Evolutionary conservation across 2,888 invertebrate genomes (phyloP).

Genomic region (Timema cristinae): DNA sequence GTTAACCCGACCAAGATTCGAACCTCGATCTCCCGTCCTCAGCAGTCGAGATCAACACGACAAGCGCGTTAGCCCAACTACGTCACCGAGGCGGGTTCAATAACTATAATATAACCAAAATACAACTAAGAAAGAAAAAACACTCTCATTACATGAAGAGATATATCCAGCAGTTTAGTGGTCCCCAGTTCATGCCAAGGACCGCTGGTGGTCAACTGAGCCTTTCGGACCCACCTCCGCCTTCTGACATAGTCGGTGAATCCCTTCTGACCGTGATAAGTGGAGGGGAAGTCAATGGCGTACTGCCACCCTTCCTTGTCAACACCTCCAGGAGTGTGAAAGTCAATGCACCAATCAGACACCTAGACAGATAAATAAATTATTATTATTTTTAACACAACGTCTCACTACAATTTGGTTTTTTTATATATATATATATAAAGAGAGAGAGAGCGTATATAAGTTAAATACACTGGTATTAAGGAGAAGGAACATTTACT

Average conservation of each 20-base stretch:
- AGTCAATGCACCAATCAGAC: slow-evolving; percentile 91
- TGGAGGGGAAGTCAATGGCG: slow-evolving; percentile 85
- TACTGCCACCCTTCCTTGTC: slow-evolving; percentile 95
- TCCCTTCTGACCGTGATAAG: slow-evolving; percentile 79
- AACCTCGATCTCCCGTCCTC: too few species aligned
- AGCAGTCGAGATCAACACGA: too few species aligned
- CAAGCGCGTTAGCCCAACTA: too few species aligned
- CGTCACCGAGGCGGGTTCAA: too few species aligned
- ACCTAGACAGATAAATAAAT: slow-evolving; percentile 46
- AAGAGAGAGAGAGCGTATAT: too few species aligned
- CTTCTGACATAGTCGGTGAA: slow-evolving; percentile 87
- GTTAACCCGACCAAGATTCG: too few species aligned
- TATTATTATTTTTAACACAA: too few species aligned
- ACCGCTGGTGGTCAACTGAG: slow-evolving; percentile 75
- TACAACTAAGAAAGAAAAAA: slow-evolving; percentile 10
- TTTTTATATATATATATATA: too few species aligned
- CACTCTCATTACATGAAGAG: slow-evolving; percentile 56
- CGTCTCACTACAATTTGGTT: too few species aligned
- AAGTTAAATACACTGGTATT: too few species aligned
- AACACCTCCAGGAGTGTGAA: slow-evolving; percentile 82
- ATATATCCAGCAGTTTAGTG: slow-evolving; percentile 76
- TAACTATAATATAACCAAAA: too few species aligned
- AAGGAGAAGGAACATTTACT: too few species aligned
- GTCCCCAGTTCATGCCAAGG: slow-evolving; percentile 88
- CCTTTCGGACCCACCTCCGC: slow-evolving; percentile 77